Evolutionary conservation across 2,797 vertebrate species (phyloP).

Genomic region (Enoplosus armatus): DNA sequence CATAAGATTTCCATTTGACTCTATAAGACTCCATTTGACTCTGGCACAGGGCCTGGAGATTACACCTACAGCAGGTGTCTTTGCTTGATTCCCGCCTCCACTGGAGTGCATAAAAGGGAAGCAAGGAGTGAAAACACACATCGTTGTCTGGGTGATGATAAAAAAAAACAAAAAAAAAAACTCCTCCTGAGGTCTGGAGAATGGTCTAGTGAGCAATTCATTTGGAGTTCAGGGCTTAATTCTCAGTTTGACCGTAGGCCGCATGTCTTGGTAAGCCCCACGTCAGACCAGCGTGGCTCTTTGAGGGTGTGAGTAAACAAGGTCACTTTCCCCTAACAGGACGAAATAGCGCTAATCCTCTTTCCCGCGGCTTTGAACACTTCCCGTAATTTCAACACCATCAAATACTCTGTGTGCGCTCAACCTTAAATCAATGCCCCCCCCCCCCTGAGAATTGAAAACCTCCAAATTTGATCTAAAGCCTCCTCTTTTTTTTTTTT

Average conservation of each 20-base stretch:
- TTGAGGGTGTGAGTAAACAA: constrained; percentile 53
- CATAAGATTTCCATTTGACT: constrained; percentile 67
- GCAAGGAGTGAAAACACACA: background rate
- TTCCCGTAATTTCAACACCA: constrained; percentile 65
- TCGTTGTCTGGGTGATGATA: background rate
- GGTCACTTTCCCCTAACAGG: constrained; percentile 48
- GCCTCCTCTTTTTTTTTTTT: constrained; percentile 14
- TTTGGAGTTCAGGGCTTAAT: constrained; percentile 23
- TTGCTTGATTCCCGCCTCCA: background rate
- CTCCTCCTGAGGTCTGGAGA: constrained; percentile 15
- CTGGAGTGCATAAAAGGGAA: background rate
- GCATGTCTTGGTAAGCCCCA: constrained; percentile 7
- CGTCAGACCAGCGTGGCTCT: constrained; percentile 12
- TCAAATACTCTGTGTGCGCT: constrained; percentile 45
- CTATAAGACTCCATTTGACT: constrained; percentile 47
- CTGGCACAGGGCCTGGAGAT: constrained; percentile 47
- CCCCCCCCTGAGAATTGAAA: constrained; percentile 49
- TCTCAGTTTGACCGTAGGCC: constrained; percentile 32
- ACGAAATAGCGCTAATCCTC: constrained; percentile 64
- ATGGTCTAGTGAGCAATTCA: constrained; percentile 43
- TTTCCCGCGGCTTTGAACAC: constrained; percentile 50
- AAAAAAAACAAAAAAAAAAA: too few relatives aligned
- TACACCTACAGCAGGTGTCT: constrained; percentile 12
- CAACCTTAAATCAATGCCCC: constrained; percentile 52
- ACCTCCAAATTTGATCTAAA: constrained; percentile 41